Base-by-base conservation (phyloP, 2,797 vertebrate species). In the Rhinophrynus dorsalis region DNA sequence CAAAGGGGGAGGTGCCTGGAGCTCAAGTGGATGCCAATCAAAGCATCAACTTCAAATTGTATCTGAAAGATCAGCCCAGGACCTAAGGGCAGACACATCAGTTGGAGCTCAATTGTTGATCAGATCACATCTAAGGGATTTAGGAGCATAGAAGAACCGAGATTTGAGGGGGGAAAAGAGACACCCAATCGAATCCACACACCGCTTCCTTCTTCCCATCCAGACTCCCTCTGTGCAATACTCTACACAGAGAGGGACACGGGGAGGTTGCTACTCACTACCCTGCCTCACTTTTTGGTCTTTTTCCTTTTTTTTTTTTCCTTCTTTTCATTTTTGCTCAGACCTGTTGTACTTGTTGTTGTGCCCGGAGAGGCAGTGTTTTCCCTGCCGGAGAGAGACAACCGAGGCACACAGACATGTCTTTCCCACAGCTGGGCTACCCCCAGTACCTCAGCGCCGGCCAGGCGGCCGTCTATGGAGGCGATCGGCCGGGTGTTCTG, bases 1-100 rank as follows among this genome's bases (percentile, higher is more conserved):
- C 88, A 79, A 52, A 85, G 84, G 84, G 91, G 95, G 94, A 94
- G 95, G 94, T 76, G 94, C 94, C 86, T 92, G 88, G 80, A 78
- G 92, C 92, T 93, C 89, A 85, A 92, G 93, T 90, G 91, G 92
- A 91, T 95, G 95, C 95, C 95, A 98, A 96, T 98, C 95, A 98
- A 95, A 94, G 94, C 94, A 94, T 96, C 94, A 96, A 96, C 94
- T 98, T 95, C 94, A 96, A 95, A 96, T 96, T 93, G 94, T 93
- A 94, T 94, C 92, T 93, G 93, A 92, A 90, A 93, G 94, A 96
- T 95, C 93, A 93, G 95, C 93, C 93, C 88, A 90, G 92, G 94
- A 96, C 93, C 94, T 91, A 89, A 89, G 93, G 93, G 94, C 95
- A 92, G 93, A 90, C 92, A 92, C 94, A 93, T 93, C 94, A 97